These are phyloP conservation scores for Orthosia incerta DNA, from an alignment of 2,888 invertebrate genomes.

Conservation along the genomic window DNA sequence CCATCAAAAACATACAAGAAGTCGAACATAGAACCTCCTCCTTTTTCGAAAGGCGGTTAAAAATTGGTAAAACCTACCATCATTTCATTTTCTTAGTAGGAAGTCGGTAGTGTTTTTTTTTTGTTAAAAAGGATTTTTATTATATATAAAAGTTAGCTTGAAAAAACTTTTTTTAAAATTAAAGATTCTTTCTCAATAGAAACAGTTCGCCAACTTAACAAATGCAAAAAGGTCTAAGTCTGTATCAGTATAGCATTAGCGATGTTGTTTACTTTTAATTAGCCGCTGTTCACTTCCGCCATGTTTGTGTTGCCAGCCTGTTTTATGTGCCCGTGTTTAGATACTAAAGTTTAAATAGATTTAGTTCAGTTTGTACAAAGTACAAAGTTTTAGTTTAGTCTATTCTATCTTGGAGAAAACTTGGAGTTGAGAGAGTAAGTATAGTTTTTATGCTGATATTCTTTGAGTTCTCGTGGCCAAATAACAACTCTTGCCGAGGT, in stretches of 20 bases:
- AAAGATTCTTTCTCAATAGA: background rate
- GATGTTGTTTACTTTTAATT: slow-evolving; percentile 38
- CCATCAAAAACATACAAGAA: too few relatives aligned
- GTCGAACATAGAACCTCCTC: too few relatives aligned
- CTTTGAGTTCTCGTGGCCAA: too few relatives aligned
- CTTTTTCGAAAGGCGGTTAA: too few relatives aligned
- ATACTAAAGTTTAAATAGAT: slow-evolving; percentile 20
- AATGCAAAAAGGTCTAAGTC: slow-evolving; percentile 8
- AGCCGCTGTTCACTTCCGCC: slow-evolving; percentile 18
- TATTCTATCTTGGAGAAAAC: background rate
- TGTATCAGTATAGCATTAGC: slow-evolving; percentile 22
- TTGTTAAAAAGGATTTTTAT: too few relatives aligned
- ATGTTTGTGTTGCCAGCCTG: slow-evolving; percentile 29
- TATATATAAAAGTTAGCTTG: too few relatives aligned
- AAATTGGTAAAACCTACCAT: too few relatives aligned
- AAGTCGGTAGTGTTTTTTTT: too few relatives aligned
- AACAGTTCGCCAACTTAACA: slow-evolving; percentile 7
- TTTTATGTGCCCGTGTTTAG: slow-evolving; percentile 25
- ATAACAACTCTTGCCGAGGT: too few relatives aligned
- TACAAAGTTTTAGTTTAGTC: background rate
- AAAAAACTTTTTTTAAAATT: too few relatives aligned
- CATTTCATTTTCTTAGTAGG: too few relatives aligned
- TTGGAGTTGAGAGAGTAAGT: background rate
- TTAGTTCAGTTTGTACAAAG: background rate
- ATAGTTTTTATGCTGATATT: too few relatives aligned